phyloP scores from a whole-genome alignment of 2,888 invertebrate genomes.

The Marronus borbonicus region DNA sequence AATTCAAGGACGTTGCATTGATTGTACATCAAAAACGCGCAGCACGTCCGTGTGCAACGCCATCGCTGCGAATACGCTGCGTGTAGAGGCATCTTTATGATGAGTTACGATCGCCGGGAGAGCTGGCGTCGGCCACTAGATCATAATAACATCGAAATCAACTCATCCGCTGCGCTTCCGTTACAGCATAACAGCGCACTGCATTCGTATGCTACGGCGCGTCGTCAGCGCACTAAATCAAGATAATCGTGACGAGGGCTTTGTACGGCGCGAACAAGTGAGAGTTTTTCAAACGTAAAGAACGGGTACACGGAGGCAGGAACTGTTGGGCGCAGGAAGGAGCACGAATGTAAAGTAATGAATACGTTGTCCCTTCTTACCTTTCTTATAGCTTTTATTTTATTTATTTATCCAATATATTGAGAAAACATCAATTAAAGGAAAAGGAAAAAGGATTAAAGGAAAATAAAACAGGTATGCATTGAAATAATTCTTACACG shows the following conservation, averaged over 20 bases:
- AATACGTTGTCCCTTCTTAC: no score
- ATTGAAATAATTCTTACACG: no score
- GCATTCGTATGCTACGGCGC: slow-evolving; percentile 55
- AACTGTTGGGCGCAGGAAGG: no score
- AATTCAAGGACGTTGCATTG: no score
- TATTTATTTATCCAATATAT: no score
- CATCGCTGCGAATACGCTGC: slow-evolving; percentile 42
- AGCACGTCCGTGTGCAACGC: no score
- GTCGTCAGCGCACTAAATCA: slow-evolving; percentile 55
- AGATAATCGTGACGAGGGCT: slow-evolving; percentile 27
- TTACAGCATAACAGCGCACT: not conserved
- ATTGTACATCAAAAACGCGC: no score
- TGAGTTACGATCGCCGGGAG: slow-evolving; percentile 47
- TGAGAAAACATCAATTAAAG: no score
- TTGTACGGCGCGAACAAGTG: not conserved
- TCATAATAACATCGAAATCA: slow-evolving; percentile 59
- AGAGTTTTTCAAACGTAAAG: slow-evolving; percentile 1
- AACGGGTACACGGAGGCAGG: not conserved
- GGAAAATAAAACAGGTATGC: no score
- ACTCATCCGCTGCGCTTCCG: slow-evolving; percentile 51
- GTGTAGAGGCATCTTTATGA: slow-evolving; percentile 25
- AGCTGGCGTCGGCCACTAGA: slow-evolving; percentile 50
- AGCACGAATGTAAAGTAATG: no score
- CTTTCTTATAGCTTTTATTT: no score
- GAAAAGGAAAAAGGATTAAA: no score